Conservation (phyloP, 2,888 invertebrate species). For the Lasioglossum figueresi region DNA sequence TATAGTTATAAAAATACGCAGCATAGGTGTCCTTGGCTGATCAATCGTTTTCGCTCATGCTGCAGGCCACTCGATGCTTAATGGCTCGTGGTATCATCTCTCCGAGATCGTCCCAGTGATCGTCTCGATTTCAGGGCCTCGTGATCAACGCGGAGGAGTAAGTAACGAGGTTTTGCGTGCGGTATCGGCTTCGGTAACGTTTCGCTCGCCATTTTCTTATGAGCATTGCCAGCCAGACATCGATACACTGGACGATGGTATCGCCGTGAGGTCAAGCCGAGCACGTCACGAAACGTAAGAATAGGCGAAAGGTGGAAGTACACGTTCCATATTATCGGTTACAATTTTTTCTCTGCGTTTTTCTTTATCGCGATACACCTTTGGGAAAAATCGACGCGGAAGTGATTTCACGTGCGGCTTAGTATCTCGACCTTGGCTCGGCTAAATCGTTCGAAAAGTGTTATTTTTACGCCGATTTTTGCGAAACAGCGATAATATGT, state of each 20-base stretch:
- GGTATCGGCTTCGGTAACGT: slow-evolving; percentile 44
- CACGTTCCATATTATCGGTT: neutral
- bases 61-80: neutral
- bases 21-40: neutral
- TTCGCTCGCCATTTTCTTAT: slow-evolving; percentile 32
- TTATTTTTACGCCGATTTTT: neutral
- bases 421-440: neutral
- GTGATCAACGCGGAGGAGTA: slow-evolving; percentile 6
- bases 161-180: slow-evolving; percentile 7
- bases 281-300: slow-evolving; percentile 38
- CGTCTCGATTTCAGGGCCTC: neutral
- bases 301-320: slow-evolving; percentile 20
- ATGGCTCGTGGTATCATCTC: neutral
- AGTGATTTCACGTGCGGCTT: neutral
- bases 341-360: slow-evolving; percentile 11
- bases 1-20: neutral
- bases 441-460: neutral
- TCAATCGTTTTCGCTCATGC: neutral
- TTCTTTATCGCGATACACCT: slow-evolving; percentile 19
- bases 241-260: slow-evolving; percentile 42
- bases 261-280: slow-evolving; percentile 27
- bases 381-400: slow-evolving; percentile 23
- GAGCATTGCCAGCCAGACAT: slow-evolving; percentile 30
- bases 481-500: neutral
- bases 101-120: neutral